Percentiles rank a stretch among this genome's conserved stretches.
phyloP scores from a whole-genome alignment of 1,140 invertebrate species.

The Ostrea edulis region DNA sequence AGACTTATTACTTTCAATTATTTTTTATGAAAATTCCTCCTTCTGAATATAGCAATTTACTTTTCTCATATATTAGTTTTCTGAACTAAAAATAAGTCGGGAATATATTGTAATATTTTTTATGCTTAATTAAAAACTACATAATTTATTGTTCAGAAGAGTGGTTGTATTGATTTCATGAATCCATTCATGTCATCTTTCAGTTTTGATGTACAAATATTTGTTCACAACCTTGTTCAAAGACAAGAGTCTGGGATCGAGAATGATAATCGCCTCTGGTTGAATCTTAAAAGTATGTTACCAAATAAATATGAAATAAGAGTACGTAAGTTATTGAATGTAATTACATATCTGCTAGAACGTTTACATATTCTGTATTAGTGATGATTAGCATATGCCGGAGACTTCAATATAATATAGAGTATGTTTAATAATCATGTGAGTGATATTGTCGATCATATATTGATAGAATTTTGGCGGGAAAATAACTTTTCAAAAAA shows the following conservation, averaged over 20 bases:
- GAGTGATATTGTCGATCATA: too few species aligned
- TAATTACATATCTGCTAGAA: not conserved
- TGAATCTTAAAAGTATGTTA: constrained; percentile 1
- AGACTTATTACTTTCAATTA: not conserved
- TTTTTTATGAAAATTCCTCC: not conserved
- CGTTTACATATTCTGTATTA: too few species aligned
- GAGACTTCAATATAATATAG: too few species aligned
- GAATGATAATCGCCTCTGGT: not conserved
- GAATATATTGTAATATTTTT: not conserved
- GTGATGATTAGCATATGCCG: too few species aligned
- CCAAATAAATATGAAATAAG: not conserved
- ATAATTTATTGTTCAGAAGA: not conserved
- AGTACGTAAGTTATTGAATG: not conserved
- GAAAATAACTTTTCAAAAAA: too few species aligned
- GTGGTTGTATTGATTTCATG: not conserved
- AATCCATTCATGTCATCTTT: not conserved
- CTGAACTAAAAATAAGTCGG: not conserved
- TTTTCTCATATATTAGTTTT: not conserved
- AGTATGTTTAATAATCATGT: too few species aligned
- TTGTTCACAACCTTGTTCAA: not conserved
- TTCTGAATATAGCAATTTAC: not conserved
- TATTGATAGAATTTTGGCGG: too few species aligned
- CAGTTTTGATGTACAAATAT: constrained; percentile 13
- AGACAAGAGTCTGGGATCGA: not conserved
- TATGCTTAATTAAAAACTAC: not conserved